Percentiles rank a stretch among this genome's conserved stretches.
These are phyloP conservation scores for Tarsius wallacei DNA, from an alignment of 2,797 vertebrate species.

Conservation along the genomic window DNA sequence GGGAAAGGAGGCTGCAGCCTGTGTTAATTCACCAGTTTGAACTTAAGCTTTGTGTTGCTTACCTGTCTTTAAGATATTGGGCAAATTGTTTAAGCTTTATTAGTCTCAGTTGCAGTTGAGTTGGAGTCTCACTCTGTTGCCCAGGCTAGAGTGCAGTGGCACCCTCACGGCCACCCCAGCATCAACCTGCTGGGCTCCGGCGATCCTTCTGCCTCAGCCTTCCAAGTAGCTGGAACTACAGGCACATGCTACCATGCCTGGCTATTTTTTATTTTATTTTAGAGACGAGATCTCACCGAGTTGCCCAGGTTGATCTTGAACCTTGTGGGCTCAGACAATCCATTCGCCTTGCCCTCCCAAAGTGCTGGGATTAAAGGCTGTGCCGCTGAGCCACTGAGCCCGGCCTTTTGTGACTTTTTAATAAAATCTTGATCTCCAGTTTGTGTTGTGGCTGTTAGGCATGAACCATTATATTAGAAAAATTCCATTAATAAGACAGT, in stretches of 20 bases:
- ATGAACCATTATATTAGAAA: slow-evolving; percentile 45
- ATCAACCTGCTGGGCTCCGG: background rate
- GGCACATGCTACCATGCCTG: too few relatives aligned
- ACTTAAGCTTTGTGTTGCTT: slow-evolving; percentile 46
- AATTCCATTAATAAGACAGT: background rate
- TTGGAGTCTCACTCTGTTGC: background rate
- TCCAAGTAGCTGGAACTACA: background rate
- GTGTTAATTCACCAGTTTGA: slow-evolving; percentile 1
- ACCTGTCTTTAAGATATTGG: slow-evolving; percentile 35
- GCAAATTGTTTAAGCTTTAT: slow-evolving; percentile 9
- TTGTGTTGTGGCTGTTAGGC: slow-evolving; percentile 46
- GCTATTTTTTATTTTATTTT: too few relatives aligned
- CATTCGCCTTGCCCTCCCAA: too few relatives aligned
- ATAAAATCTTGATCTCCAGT: slow-evolving; percentile 48
- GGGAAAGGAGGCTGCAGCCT: background rate
- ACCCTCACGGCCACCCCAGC: too few relatives aligned
- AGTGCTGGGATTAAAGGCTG: too few relatives aligned
- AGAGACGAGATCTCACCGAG: too few relatives aligned
- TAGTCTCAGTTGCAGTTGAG: background rate
- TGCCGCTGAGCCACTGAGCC: background rate
- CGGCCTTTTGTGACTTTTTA: slow-evolving; percentile 59
- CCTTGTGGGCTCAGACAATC: too few relatives aligned
- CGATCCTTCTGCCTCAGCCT: background rate
- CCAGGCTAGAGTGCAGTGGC: background rate
- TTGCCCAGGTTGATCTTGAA: too few relatives aligned